Conservation (phyloP, 2,797 vertebrate genomes). For the Neopelma chrysocephalum region DNA sequence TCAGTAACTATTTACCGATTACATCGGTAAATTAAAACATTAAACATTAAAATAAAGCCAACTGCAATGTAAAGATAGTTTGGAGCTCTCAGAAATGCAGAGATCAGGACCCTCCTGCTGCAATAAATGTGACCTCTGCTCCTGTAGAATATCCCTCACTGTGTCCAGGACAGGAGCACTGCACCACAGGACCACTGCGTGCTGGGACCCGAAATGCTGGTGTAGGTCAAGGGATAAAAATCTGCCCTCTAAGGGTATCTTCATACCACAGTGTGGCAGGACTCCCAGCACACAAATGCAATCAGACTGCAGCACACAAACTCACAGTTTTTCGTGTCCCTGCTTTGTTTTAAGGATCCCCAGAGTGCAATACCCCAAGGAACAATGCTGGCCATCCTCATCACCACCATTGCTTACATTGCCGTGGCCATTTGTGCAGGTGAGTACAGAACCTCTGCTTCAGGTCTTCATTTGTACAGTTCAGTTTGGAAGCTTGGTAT, state of each 20-base stretch:
- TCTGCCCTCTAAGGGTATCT: background rate
- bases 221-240: background rate
- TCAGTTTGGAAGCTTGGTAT: background rate
- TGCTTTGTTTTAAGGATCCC: conserved; percentile 82
- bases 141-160: background rate
- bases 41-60: background rate
- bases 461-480: background rate
- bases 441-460: conserved; percentile 73
- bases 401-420: conserved; percentile 90
- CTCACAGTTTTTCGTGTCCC: background rate
- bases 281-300: background rate
- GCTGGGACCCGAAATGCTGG: background rate
- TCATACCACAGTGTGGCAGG: background rate
- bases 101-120: background rate
- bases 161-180: background rate
- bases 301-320: background rate
- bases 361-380: conserved; percentile 93
- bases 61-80: background rate
- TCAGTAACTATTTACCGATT: background rate
- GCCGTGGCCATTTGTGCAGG: conserved; percentile 88
- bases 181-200: background rate
- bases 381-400: conserved; percentile 92
- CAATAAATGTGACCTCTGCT: background rate
- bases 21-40: no score
- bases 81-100: background rate